A percentile compares a stretch with the other conserved stretches of the same genome.
These are phyloP conservation scores for Platycercus adscitus DNA, from an alignment of 2,113 vertebrate genomes.

Conservation along the genomic window DNA sequence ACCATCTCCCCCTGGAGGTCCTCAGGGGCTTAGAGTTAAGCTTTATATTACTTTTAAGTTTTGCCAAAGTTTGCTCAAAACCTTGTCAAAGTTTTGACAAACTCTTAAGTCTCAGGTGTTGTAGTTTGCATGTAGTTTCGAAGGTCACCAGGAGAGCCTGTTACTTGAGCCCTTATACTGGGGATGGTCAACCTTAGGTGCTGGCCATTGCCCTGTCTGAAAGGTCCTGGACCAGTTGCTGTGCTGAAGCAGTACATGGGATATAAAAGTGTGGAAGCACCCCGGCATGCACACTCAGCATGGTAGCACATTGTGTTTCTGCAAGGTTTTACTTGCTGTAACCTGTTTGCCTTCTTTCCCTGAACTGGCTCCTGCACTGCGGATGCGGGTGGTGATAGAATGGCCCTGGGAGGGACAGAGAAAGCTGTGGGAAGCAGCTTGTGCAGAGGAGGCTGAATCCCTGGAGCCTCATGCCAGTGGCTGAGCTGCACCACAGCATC, in stretches of 20 bases:
- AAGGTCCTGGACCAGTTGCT: background rate
- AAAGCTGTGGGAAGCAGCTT: background rate
- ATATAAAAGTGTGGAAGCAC: background rate
- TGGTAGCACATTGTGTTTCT: background rate
- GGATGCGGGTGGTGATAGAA: background rate
- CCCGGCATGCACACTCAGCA: background rate
- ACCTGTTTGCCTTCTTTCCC: background rate
- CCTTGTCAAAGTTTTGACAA: background rate
- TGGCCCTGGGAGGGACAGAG: background rate
- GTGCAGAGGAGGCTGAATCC: background rate
- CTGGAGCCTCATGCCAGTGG: background rate
- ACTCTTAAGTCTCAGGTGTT: fast-evolving
- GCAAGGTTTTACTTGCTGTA: background rate
- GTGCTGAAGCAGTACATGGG: background rate
- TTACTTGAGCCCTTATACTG: fast-evolving
- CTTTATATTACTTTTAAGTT: background rate
- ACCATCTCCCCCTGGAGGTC: fast-evolving
- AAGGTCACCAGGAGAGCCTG: background rate
- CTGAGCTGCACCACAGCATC: background rate
- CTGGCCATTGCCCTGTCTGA: background rate
- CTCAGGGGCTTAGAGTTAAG: background rate
- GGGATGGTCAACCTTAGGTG: background rate
- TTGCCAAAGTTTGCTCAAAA: background rate
- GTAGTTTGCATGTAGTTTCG: background rate
- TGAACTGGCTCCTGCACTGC: background rate